Percentiles rank a stretch among this genome's conserved stretches.
phyloP scores from a whole-genome alignment of 2,113 vertebrate species.

The Sialia sialis region DNA sequence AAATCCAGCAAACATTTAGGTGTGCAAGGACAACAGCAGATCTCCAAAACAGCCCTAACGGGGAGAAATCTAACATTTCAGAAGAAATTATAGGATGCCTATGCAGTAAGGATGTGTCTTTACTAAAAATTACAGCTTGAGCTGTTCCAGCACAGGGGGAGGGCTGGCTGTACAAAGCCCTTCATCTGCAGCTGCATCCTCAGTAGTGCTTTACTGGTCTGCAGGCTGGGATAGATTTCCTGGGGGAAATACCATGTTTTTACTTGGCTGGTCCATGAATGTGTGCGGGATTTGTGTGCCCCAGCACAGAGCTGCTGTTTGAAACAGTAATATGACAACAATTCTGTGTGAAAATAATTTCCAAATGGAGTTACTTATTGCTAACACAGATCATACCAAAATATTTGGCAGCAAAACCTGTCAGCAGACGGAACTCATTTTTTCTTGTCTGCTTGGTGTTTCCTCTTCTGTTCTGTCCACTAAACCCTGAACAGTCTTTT shows the following conservation, averaged over 20 bases:
- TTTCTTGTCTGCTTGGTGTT: neutral
- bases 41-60: neutral
- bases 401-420: slow-evolving; percentile 3
- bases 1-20: neutral
- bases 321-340: neutral
- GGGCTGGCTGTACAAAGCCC: neutral
- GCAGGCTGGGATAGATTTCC: neutral
- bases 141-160: neutral
- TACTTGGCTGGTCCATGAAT: neutral
- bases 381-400: neutral
- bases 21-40: neutral
- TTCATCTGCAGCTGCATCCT: neutral
- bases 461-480: neutral
- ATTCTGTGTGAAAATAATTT: neutral
- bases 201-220: neutral
- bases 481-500: neutral
- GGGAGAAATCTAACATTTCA: neutral
- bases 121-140: neutral
- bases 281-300: neutral
- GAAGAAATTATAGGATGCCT: neutral
- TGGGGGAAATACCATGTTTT: neutral
- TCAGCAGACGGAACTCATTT: neutral
- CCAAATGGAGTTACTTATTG: slow-evolving; percentile 39
- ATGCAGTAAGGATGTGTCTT: neutral
- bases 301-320: slow-evolving; percentile 11